Conservation (phyloP, 2,888 invertebrate genomes). For the Priocnemis perturbator region DNA sequence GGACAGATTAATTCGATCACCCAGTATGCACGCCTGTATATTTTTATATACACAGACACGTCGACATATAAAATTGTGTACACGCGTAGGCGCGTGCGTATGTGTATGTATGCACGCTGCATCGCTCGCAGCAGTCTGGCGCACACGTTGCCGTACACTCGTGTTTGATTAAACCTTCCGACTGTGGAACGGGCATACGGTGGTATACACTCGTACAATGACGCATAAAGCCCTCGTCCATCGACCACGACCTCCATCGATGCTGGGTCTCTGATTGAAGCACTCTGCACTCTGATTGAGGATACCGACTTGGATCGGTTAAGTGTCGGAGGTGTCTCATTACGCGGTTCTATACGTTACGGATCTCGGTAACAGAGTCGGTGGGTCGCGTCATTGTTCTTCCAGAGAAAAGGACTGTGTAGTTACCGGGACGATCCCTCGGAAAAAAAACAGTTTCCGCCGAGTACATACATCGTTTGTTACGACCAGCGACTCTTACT, state of each 20-base stretch:
- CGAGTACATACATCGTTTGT: too few species aligned
- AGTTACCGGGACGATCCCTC: too few species aligned
- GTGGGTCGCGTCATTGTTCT: too few species aligned
- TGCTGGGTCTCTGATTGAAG: conserved; percentile 42
- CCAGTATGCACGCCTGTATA: too few species aligned
- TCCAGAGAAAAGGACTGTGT: too few species aligned
- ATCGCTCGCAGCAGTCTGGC: conserved; percentile 32
- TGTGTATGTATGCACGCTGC: conserved; percentile 10
- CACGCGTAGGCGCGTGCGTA: too few species aligned
- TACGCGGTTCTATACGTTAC: conserved; percentile 20
- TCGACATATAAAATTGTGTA: too few species aligned
- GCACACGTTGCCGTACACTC: conserved; percentile 40
- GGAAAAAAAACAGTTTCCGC: too few species aligned
- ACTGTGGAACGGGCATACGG: conserved; percentile 32
- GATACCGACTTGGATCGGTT: conserved; percentile 50
- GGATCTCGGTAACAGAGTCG: too few species aligned
- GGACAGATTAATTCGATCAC: too few species aligned
- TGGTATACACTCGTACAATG: conserved; percentile 42
- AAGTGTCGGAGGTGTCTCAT: conserved; percentile 50
- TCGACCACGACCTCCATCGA: conserved; percentile 35
- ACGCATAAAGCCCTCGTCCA: conserved; percentile 51
- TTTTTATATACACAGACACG: too few species aligned
- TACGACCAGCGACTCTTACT: too few species aligned
- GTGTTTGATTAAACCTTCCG: conserved; percentile 59
- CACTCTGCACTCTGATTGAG: conserved; percentile 34